Evolutionary conservation across 2,113 vertebrate genomes (phyloP), one percentile per base, ranked within the genome.

Genomic region (Plotosus lineatus): DNA sequence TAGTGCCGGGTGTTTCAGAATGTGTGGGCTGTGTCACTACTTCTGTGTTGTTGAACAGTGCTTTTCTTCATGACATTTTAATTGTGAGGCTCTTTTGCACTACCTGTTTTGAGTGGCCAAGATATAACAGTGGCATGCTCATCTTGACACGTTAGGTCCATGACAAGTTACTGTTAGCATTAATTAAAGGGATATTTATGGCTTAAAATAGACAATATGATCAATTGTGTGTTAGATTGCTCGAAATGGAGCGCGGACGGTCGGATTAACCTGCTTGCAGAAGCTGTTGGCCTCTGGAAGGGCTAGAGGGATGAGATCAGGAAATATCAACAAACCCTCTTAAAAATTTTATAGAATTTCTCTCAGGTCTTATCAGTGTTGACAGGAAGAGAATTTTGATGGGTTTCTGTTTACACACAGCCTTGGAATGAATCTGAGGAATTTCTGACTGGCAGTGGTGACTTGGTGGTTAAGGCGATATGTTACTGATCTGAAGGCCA

Each of bases 101-200:
- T 81, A 81, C 85, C 86, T 90, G 90, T 89, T 87, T 84, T 12
- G 15, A 89, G 75, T 91, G 90, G 92, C 48, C n/a, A n/a, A 87
- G 91, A 89, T 88, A 87, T 89, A 82, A 88, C 83, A 78, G 68
- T 86, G 79, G 77, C 85, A 78, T 85, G 87, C 63, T 42, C 65
- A 15, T 40, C 36, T 11, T 14, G 66, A 48, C 74, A 85, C 74
- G 55, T 11, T 87, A 75, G 84, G 61, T 85, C 42, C 72, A 46
- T 33, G 86, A 89, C 80, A 82, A 76, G n/a, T 42, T n/a, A 2
- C 65, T 79, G 15, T 75, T 75, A 38, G 19, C 46, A n/a, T 66
- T 77, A 63, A 55, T 36, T 26, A 15, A 23, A 6, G 46, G n/a
- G 15, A 23, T 58, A 61, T 56, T 15, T 44, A 36, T 61, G 42